A percentile compares a stretch with the other conserved stretches of the same genome.
phyloP scores from a whole-genome alignment of 2,888 invertebrate genomes.

The Diarsia rubi region DNA sequence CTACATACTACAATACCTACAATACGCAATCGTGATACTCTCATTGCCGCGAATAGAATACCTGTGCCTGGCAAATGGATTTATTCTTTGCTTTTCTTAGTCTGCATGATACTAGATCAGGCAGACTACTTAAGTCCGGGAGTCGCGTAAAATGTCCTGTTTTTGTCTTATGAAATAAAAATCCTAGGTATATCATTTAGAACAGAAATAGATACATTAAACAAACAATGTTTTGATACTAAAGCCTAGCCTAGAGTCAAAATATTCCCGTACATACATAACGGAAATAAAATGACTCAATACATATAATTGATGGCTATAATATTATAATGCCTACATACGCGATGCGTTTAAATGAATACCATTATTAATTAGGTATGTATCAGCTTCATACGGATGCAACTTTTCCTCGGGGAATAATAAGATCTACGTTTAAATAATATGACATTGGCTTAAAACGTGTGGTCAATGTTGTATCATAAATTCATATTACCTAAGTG shows the following conservation, averaged over 20 bases:
- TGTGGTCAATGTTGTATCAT: constrained; percentile 20
- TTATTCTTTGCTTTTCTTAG: background rate
- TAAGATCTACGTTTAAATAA: constrained; percentile 23
- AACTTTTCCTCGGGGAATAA: constrained; percentile 53
- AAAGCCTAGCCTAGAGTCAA: background rate
- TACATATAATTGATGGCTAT: constrained; percentile 27
- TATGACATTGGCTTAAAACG: constrained; percentile 40
- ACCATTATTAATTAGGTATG: constrained; percentile 41
- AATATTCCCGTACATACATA: background rate
- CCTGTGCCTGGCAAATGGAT: too few relatives aligned
- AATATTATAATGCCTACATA: constrained; percentile 42
- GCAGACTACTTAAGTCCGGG: too few relatives aligned
- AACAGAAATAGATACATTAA: background rate
- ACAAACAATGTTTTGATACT: background rate
- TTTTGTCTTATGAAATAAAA: background rate
- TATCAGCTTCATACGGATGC: constrained; percentile 50
- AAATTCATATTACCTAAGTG: background rate
- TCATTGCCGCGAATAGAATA: constrained; percentile 7
- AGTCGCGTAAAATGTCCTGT: background rate
- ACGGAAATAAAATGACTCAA: constrained; percentile 35
- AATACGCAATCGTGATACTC: constrained; percentile 26
- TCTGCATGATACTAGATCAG: background rate
- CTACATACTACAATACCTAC: constrained; percentile 1
- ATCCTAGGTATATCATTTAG: background rate
- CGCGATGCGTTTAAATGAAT: constrained; percentile 38